Conservation (phyloP, 2,113 vertebrate species). For the Calypte anna region DNA sequence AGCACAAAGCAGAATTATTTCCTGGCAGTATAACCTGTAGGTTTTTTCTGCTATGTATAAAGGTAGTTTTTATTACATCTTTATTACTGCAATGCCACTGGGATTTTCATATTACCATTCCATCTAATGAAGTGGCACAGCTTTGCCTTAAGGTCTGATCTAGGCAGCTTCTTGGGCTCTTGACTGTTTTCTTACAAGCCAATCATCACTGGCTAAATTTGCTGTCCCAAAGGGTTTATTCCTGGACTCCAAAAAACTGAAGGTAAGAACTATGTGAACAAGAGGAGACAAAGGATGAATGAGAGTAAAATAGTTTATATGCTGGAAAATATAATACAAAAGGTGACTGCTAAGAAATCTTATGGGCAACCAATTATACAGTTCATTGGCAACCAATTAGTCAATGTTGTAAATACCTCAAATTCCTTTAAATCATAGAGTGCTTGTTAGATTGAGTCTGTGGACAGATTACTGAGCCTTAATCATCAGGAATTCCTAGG, state of each 20-base stretch:
- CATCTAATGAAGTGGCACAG: conserved; percentile 11
- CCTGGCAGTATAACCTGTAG: background rate
- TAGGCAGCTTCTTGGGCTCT: background rate
- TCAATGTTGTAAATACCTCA: background rate
- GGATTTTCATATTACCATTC: background rate
- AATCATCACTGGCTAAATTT: background rate
- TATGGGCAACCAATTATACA: conserved; percentile 12
- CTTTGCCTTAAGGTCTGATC: conserved; percentile 16
- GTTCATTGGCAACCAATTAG: conserved; percentile 30
- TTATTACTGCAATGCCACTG: conserved; percentile 11
- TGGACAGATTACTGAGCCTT: background rate
- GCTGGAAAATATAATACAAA: background rate
- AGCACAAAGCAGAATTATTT: background rate
- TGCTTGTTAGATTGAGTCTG: background rate
- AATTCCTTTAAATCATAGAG: background rate
- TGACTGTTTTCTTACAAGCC: background rate
- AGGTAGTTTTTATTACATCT: conserved; percentile 35
- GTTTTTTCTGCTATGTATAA: background rate
- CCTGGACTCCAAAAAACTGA: background rate
- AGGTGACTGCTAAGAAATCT: background rate
- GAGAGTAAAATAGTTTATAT: background rate
- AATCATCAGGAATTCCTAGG: conserved; percentile 3
- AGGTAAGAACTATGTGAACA: background rate
- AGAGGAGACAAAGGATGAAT: background rate
- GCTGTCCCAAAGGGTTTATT: background rate